A percentile compares a stretch with the other conserved stretches of the same genome.
Evolutionary conservation across 53 echinoderm and acorn worm species (phyloP).

Genomic region (Echinarachnius parma): DNA sequence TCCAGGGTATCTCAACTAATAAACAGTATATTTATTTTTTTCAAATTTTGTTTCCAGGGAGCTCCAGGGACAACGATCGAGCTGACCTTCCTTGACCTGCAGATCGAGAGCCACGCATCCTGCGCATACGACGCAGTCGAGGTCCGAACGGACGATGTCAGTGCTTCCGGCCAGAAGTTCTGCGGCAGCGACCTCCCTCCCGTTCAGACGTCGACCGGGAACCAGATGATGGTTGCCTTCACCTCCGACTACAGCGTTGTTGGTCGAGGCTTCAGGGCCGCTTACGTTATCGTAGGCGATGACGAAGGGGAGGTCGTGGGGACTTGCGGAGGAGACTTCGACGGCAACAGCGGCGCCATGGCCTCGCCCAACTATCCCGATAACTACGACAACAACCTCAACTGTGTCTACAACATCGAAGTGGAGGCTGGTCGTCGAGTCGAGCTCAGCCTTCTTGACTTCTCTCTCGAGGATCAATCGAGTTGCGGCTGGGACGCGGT

Average conservation of each 20-base stretch:
- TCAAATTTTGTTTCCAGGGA: slow-evolving; percentile 4
- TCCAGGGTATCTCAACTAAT: no score
- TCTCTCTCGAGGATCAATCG: slow-evolving; percentile 14
- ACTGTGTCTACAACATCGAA: slow-evolving; percentile 21
- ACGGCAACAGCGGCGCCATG: slow-evolving; percentile 6
- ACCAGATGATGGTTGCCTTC: slow-evolving; percentile 40
- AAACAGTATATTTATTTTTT: not conserved
- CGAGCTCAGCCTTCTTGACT: slow-evolving; percentile 7
- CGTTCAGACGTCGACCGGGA: slow-evolving; percentile 32
- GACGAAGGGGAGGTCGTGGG: slow-evolving; percentile 1
- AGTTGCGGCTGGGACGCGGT: slow-evolving; percentile 24
- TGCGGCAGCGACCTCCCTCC: slow-evolving; percentile 34
- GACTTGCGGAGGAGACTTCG: slow-evolving; percentile 29
- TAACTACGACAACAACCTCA: slow-evolving; percentile 14
- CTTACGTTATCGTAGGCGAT: slow-evolving; percentile 23
- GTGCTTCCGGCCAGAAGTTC: slow-evolving; percentile 21
- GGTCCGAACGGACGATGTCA: slow-evolving; percentile 27
- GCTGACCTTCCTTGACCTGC: slow-evolving; percentile 25
- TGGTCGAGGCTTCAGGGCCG: slow-evolving; percentile 48
- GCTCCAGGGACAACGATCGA: slow-evolving; percentile 19
- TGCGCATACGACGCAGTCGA: slow-evolving; percentile 29
- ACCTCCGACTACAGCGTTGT: slow-evolving; percentile 49
- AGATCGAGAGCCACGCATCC: slow-evolving; percentile 14
- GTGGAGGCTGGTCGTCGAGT: slow-evolving; percentile 37
- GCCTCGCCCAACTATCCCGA: slow-evolving; percentile 41